Conservation (phyloP, 2,888 invertebrate species). For the Aelia acuminata region DNA sequence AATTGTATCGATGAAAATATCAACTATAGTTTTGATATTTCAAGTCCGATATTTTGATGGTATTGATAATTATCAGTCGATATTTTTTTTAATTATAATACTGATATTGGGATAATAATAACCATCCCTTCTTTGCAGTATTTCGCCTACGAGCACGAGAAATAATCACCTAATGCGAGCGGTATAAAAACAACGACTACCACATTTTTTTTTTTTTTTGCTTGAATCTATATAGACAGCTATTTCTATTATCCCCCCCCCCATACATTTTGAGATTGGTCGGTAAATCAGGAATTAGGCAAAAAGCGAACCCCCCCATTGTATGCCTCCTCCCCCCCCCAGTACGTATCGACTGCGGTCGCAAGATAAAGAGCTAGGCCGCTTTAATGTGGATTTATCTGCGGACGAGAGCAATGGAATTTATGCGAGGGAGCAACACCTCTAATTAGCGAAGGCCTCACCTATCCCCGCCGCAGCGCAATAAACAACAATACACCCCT, state of each 20-base stretch:
- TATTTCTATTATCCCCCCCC: not conserved
- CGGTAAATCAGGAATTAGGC: not conserved
- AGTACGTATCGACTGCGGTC: not conserved
- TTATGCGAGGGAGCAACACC: not conserved
- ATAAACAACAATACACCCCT: not conserved
- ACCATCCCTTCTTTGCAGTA: no score
- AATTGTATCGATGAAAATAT: no score
- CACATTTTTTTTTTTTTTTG: no score
- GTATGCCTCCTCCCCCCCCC: not conserved
- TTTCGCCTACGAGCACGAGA: no score
- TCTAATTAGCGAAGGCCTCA: not conserved
- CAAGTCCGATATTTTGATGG: no score
- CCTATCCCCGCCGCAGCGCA: not conserved
- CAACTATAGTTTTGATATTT: no score
- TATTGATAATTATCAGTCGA: no score
- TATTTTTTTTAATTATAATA: no score
- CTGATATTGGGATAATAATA: no score
- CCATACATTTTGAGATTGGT: not conserved
- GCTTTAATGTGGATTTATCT: constrained; percentile 16
- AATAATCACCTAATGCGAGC: no score
- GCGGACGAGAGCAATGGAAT: not conserved
- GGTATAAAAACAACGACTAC: no score
- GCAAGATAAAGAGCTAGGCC: constrained; percentile 4
- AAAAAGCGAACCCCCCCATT: not conserved
- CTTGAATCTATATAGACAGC: no score